Evolutionary conservation across 2,888 invertebrate species (phyloP).

Genomic region (Caenorhabditis sinica): DNA sequence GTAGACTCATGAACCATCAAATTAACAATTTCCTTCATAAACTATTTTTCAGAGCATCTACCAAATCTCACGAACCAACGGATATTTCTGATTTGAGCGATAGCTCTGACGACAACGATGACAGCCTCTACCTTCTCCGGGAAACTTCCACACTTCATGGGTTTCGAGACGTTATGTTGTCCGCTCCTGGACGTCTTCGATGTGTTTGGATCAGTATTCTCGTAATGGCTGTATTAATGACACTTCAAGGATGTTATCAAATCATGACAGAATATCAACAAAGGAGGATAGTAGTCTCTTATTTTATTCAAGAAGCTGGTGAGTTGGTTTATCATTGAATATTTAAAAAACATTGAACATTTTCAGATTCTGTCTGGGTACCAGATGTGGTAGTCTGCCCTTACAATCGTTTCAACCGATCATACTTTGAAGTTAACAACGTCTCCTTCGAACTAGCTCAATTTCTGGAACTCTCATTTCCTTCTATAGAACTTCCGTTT

Average conservation of each 20-base stretch:
- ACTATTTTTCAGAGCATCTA: slow-evolving; percentile 32
- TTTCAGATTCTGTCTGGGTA: slow-evolving; percentile 64
- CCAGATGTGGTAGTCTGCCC: slow-evolving; percentile 83
- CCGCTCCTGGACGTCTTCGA: slow-evolving; percentile 57
- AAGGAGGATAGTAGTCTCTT: slow-evolving; percentile 76
- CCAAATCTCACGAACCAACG: slow-evolving; percentile 42
- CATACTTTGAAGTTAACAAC: slow-evolving; percentile 75
- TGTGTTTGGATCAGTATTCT: slow-evolving; percentile 74
- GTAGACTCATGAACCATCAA: background rate
- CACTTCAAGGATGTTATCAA: slow-evolving; percentile 71
- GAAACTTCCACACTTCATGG: slow-evolving; percentile 78
- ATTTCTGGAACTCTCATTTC: slow-evolving; percentile 80
- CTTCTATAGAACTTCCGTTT: slow-evolving; percentile 71
- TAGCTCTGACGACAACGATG: slow-evolving; percentile 67
- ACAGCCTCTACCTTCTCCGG: slow-evolving; percentile 62
- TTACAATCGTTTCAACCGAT: slow-evolving; percentile 81
- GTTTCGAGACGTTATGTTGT: slow-evolving; percentile 71
- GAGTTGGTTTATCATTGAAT: background rate
- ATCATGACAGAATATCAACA: slow-evolving; percentile 71
- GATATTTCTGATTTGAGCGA: slow-evolving; percentile 42
- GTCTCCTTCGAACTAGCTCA: slow-evolving; percentile 78
- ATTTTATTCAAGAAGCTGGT: slow-evolving; percentile 76
- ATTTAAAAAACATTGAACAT: background rate
- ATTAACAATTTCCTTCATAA: background rate
- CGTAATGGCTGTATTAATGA: slow-evolving; percentile 64